A percentile compares a stretch with the other conserved stretches of the same genome.
phyloP scores from a whole-genome alignment of 2,797 vertebrate species.

The Pangasius sanitwongsei region DNA sequence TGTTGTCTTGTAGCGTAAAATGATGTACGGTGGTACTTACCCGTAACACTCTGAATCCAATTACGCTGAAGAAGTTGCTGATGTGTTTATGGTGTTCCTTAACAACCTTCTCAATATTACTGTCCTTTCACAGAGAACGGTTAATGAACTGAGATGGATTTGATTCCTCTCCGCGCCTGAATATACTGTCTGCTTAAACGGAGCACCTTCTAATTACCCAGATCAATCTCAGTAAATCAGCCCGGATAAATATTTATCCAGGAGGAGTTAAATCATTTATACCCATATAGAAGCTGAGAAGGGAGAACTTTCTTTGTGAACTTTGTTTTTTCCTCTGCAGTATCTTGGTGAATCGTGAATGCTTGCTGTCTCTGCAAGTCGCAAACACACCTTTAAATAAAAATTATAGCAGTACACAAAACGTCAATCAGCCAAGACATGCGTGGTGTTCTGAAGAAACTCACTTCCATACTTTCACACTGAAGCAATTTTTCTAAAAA shows the following conservation, averaged over 20 bases:
- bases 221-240: conserved; percentile 43
- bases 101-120: conserved; percentile 2
- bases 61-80: conserved; percentile 28
- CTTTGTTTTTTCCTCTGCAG: neutral
- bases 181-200: conserved; percentile 30
- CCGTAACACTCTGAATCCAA: neutral
- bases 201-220: conserved; percentile 30
- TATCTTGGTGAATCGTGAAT: neutral
- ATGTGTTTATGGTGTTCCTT: conserved; percentile 8
- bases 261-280: conserved; percentile 39
- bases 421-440: neutral
- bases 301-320: neutral
- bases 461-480: too few relatives aligned
- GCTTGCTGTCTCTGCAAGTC: neutral
- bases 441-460: neutral
- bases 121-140: neutral
- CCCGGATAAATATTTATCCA: conserved; percentile 40
- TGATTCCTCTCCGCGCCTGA: neutral
- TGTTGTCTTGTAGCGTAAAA: neutral
- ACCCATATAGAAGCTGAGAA: neutral
- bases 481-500: too few relatives aligned
- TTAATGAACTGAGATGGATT: conserved; percentile 49
- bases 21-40: neutral
- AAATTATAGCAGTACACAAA: neutral
- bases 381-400: neutral